Base-by-base conservation (phyloP, 2,888 invertebrate species). In the Suillia variegata region DNA sequence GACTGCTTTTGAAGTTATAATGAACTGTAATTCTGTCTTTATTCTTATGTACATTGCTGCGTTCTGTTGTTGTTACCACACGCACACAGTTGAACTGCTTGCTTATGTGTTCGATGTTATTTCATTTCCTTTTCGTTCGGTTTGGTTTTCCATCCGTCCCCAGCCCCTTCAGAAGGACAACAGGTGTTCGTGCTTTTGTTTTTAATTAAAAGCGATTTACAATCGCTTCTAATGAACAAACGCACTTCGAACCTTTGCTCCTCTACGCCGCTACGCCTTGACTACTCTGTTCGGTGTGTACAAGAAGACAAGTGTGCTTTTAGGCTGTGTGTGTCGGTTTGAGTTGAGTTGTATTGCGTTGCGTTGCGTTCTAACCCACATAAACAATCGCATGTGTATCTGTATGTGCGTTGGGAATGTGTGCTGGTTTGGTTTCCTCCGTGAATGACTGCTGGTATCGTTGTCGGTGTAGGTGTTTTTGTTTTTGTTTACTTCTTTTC, bases 181-280 rank as follows among this genome's bases (percentile, higher is more conserved):
- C 63, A 61, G 60, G 60, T 60, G 63, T 47, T 50, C 54, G 17
- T 26, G 48, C 22, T 53, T 21, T 53, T 31, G 52, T 72, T 75
- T 77, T 75, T 75, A 75, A 75, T 75, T 75, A 75, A 75, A 75
- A 77, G 71, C 70, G 69, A 74, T 73, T 73, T 75, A 73, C 75
- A 72, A 72, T 74, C 69, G 45, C 13, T 18, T 45, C 45, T 45
- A 45, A 45, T 45, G 17, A 45, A 45, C 26, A n/a, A n/a, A n/a
- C n/a, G n/a, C n/a, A n/a, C n/a, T n/a, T n/a, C n/a, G n/a, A n/a
- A n/a, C n/a, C n/a, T n/a, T n/a, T n/a, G n/a, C n/a, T n/a, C n/a
- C n/a, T n/a, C n/a, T n/a, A n/a, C n/a, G n/a, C n/a, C n/a, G n/a
- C n/a, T n/a, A n/a, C n/a, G n/a, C n/a, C n/a, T n/a, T n/a, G n/a